phyloP scores from a whole-genome alignment of 2,888 invertebrate species.

The Trissoscelio sp. region DNA sequence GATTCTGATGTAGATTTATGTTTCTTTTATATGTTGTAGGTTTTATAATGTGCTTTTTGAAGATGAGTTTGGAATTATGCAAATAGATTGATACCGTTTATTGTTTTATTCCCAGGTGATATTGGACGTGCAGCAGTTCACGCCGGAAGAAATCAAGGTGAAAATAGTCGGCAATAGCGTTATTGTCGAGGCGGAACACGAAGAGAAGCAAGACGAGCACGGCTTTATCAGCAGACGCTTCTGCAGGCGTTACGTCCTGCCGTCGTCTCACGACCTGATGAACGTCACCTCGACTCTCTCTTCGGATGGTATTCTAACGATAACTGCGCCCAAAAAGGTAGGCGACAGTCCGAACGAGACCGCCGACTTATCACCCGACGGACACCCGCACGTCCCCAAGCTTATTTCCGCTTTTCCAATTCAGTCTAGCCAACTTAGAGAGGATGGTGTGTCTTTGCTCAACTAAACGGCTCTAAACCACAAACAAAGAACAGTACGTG shows the following conservation, averaged over 20 bases:
- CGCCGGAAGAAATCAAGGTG: slow-evolving; percentile 84
- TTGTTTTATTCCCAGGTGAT: slow-evolving; percentile 76
- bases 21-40: too few relatives aligned
- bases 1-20: too few relatives aligned
- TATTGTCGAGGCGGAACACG: slow-evolving; percentile 84
- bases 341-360: slow-evolving; percentile 50
- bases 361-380: slow-evolving; percentile 47
- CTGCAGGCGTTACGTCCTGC: slow-evolving; percentile 83
- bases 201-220: slow-evolving; percentile 84
- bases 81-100: slow-evolving; percentile 63
- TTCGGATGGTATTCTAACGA: slow-evolving; percentile 84
- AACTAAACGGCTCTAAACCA: slow-evolving; percentile 76
- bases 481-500: slow-evolving; percentile 71
- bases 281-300: slow-evolving; percentile 83
- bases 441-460: slow-evolving; percentile 76
- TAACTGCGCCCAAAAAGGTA: slow-evolving; percentile 83
- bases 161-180: slow-evolving; percentile 83
- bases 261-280: slow-evolving; percentile 83
- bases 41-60: too few relatives aligned
- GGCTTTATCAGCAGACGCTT: slow-evolving; percentile 84
- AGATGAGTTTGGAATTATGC: too few relatives aligned
- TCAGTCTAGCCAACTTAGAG: slow-evolving; percentile 73
- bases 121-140: slow-evolving; percentile 84
- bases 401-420: slow-evolving; percentile 58
- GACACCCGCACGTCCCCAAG: slow-evolving; percentile 57